phyloP scores from a whole-genome alignment of 1,140 invertebrate genomes.

The Eueides isabella region DNA sequence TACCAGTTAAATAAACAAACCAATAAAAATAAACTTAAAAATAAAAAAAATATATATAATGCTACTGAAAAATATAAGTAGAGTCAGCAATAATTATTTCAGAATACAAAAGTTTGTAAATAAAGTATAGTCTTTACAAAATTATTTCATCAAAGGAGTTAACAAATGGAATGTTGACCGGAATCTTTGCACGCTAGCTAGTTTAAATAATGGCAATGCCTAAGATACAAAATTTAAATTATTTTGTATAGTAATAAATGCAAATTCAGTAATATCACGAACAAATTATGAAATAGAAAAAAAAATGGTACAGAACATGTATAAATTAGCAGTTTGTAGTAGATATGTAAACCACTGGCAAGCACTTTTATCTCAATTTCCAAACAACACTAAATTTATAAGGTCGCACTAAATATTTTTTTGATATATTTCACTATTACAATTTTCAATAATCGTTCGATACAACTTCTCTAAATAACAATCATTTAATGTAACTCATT shows the following conservation, averaged over 20 bases:
- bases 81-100: background rate
- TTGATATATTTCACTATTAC: constrained; percentile 18
- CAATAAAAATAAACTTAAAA: background rate
- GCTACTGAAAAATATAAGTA: background rate
- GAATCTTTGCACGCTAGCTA: background rate
- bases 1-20: background rate
- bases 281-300: background rate
- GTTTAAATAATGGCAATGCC: background rate
- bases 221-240: background rate
- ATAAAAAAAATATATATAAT: background rate
- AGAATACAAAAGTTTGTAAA: background rate
- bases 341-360: background rate
- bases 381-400: background rate
- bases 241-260: background rate
- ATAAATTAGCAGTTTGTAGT: background rate
- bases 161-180: background rate
- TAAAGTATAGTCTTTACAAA: background rate
- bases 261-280: background rate
- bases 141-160: background rate
- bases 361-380: background rate
- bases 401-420: background rate
- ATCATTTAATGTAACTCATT: background rate
- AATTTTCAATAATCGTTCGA: constrained; percentile 13
- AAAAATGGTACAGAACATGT: background rate
- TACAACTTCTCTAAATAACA: constrained; percentile 16